phyloP scores from a whole-genome alignment of 2,797 vertebrate species.

The Neomorphus geoffroyi region DNA sequence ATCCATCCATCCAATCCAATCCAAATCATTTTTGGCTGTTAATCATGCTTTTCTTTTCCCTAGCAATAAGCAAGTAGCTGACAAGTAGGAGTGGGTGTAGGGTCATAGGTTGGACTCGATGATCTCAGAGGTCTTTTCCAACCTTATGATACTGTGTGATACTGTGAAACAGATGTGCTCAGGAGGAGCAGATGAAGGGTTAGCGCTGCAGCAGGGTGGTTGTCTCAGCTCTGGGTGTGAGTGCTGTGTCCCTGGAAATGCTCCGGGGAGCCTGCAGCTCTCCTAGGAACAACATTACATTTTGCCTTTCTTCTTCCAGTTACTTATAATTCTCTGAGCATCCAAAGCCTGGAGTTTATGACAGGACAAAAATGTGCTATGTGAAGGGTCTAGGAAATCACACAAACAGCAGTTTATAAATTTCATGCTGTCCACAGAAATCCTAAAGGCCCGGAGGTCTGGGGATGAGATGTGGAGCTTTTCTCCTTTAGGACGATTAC shows the following conservation, averaged over 20 bases:
- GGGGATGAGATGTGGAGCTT: not conserved
- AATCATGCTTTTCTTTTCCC: not conserved
- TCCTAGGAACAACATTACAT: not conserved
- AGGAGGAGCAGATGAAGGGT: not conserved
- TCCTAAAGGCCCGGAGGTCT: not conserved
- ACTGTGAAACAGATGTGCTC: not conserved
- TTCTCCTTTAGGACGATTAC: not conserved
- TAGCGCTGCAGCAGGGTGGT: not conserved
- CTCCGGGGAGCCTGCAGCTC: not conserved
- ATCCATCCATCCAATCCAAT: no score
- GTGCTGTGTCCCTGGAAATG: fast-evolving
- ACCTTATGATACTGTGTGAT: no score
- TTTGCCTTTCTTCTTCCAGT: not conserved
- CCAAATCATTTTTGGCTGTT: fast-evolving
- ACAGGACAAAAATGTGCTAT: constrained; percentile 32
- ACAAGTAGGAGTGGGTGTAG: no score
- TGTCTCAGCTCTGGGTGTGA: not conserved
- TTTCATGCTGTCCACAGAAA: not conserved
- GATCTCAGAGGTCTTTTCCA: no score
- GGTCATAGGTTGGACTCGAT: no score
- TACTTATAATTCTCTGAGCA: not conserved
- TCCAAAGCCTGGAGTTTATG: constrained; percentile 26
- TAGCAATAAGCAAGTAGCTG: not conserved
- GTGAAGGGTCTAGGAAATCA: constrained; percentile 45
- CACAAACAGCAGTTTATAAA: constrained; percentile 38